These are phyloP conservation scores for Halocynthia roretzi DNA, from an alignment of 23 tunicate species.

Conservation along the genomic window DNA sequence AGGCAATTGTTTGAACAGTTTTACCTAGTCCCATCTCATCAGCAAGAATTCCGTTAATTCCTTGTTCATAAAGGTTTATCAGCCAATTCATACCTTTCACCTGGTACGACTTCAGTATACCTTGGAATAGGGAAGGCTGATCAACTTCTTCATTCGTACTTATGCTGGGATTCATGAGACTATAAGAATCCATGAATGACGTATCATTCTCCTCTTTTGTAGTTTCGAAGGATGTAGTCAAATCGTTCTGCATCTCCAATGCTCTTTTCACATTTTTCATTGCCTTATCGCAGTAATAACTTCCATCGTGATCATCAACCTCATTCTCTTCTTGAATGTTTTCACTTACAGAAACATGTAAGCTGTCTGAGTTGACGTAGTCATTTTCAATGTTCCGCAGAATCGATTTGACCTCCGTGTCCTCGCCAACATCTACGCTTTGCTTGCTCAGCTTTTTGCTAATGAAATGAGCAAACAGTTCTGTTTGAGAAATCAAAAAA, in stretches of 20 bases:
- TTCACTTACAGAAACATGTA: conserved; percentile 3
- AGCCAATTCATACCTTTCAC: conserved; percentile 65
- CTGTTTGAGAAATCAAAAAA: conserved; percentile 72
- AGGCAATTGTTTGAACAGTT: conserved; percentile 82
- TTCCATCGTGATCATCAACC: conserved; percentile 11
- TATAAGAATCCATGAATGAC: background rate
- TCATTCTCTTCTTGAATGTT: background rate
- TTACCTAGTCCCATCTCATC: conserved; percentile 92
- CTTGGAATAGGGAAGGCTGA: conserved; percentile 46
- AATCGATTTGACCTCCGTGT: background rate
- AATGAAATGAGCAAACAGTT: conserved; percentile 68
- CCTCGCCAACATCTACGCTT: conserved; percentile 3
- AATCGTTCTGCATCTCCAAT: conserved; percentile 6
- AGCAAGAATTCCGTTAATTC: conserved; percentile 74
- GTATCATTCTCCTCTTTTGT: background rate
- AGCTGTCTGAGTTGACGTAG: conserved; percentile 2
- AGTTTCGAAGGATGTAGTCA: conserved; percentile 8
- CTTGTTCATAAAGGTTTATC: conserved; percentile 49
- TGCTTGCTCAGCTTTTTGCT: conserved; percentile 28
- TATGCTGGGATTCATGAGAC: background rate
- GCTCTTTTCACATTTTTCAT: conserved; percentile 24
- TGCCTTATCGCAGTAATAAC: conserved; percentile 11
- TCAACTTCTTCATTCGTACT: background rate
- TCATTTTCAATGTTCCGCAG: conserved; percentile 15
- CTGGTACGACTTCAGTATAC: conserved; percentile 58